Conservation (phyloP, 2,797 vertebrate genomes). For the Hybognathus amarus region DNA sequence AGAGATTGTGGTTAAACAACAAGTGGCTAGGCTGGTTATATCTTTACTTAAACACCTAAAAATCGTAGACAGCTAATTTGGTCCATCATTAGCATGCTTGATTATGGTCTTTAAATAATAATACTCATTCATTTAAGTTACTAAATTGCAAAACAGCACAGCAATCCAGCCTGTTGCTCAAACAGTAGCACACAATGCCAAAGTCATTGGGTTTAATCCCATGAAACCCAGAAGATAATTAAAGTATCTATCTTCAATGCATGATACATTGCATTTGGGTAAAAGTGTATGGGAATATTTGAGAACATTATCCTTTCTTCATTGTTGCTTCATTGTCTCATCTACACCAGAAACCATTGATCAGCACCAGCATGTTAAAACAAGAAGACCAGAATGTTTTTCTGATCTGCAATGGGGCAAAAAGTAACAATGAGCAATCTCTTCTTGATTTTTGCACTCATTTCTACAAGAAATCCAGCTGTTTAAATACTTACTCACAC, state of each 20-base stretch:
- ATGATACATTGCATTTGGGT: not conserved
- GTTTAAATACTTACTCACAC: constrained; percentile 68
- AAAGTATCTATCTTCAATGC: not conserved
- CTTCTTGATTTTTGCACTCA: constrained; percentile 57
- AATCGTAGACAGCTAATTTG: constrained; percentile 34
- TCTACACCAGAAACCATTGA: not conserved
- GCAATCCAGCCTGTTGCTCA: not conserved
- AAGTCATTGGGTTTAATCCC: not conserved
- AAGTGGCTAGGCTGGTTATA: constrained; percentile 32
- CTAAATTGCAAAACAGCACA: not conserved
- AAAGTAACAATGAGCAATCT: not conserved
- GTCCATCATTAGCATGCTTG: constrained; percentile 33
- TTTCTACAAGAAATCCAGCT: constrained; percentile 69
- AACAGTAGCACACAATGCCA: not conserved
- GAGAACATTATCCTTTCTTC: not conserved
- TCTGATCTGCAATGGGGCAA: not conserved
- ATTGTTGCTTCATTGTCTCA: not conserved
- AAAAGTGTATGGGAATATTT: not conserved
- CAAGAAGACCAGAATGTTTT: not conserved
- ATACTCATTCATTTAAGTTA: not conserved
- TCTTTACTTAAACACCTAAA: constrained; percentile 39
- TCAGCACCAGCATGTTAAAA: not conserved
- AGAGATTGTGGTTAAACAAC: constrained; percentile 29
- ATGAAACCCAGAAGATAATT: not conserved
- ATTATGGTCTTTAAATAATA: constrained; percentile 18